phyloP scores from a whole-genome alignment of 2,797 vertebrate genomes.

The Tympanoctomys barrerae region DNA sequence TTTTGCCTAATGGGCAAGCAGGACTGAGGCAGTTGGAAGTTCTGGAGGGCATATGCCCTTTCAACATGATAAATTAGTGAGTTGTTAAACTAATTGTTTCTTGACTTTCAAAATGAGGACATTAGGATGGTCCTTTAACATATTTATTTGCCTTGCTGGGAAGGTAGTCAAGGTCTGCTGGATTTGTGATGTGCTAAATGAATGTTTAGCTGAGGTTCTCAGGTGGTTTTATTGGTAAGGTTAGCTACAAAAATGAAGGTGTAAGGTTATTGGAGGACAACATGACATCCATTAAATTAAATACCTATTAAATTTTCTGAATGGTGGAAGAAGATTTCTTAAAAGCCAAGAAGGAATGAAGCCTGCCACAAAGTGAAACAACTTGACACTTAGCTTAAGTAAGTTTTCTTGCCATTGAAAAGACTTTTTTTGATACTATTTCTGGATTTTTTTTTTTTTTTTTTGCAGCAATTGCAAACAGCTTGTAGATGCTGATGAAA shows the following conservation, averaged over 20 bases:
- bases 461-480: constrained; percentile 73
- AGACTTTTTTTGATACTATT: constrained; percentile 68
- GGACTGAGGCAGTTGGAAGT: constrained; percentile 12
- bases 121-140: constrained; percentile 55
- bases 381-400: constrained; percentile 61
- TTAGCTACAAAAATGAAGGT: constrained; percentile 81
- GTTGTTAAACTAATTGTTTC: constrained; percentile 68
- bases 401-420: constrained; percentile 69
- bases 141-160: constrained; percentile 75
- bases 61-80: constrained; percentile 67
- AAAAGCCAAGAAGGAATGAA: constrained; percentile 57
- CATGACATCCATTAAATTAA: constrained; percentile 82
- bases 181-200: constrained; percentile 77
- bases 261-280: constrained; percentile 79
- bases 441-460: constrained; percentile 76
- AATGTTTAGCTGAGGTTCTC: constrained; percentile 78
- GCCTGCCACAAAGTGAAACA: constrained; percentile 50
- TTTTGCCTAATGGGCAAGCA: constrained; percentile 47
- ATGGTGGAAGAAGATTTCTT: constrained; percentile 67
- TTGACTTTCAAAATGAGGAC: constrained; percentile 72
- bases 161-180: constrained; percentile 75
- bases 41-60: constrained; percentile 29
- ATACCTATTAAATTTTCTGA: constrained; percentile 76
- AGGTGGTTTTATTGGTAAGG: constrained; percentile 84
- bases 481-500: constrained; percentile 78